Evolutionary conservation across 2,888 invertebrate species (phyloP), one percentile per base, ranked within the genome.

Genomic region (Eremobia ochroleuca): DNA sequence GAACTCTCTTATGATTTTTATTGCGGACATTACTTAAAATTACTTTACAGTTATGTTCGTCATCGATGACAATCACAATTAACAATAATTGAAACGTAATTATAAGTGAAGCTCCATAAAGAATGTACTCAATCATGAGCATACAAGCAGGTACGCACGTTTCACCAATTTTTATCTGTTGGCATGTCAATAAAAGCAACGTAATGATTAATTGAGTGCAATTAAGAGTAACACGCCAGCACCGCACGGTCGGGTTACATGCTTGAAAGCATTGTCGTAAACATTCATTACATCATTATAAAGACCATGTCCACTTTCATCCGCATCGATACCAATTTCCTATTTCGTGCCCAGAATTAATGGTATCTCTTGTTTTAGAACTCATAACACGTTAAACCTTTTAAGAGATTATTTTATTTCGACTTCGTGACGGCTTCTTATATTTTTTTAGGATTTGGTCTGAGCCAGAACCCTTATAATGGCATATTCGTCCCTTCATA

Each of bases 121-220:
- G 77, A 87, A 55, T 21, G 13, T 58, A 81, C n/a, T 79, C 67
- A 77, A 76, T 76, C 71, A 68, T 79, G 78, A 82, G n/a, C 74
- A 74, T 68, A 78, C 67, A 75, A 76, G 69, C 67, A 75, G 74
- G 69, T 82, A 79, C 75, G 78, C 76, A 86, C 78, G 81, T 88
- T 87, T 86, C 88, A 83, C 85, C 78, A 86, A 88, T 88, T 88
- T 84, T 81, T 87, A 85, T 81, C 61, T 80, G 73, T 59, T 87
- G 78, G 84, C 79, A 83, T 81, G 81, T 82, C 82, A 86, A 79
- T 76, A 76, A 86, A 86, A 88, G 81, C 86, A 86, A 83, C 61
- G 70, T 73, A 88, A 87, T 88, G 73, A 87, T 80, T 79, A 87
- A 82, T 87, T 87, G 81, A 82, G 77, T 76, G 73, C 46, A 87